Evolutionary conservation across 2,113 vertebrate species (phyloP).

Genomic region (Trogon melanurus): DNA sequence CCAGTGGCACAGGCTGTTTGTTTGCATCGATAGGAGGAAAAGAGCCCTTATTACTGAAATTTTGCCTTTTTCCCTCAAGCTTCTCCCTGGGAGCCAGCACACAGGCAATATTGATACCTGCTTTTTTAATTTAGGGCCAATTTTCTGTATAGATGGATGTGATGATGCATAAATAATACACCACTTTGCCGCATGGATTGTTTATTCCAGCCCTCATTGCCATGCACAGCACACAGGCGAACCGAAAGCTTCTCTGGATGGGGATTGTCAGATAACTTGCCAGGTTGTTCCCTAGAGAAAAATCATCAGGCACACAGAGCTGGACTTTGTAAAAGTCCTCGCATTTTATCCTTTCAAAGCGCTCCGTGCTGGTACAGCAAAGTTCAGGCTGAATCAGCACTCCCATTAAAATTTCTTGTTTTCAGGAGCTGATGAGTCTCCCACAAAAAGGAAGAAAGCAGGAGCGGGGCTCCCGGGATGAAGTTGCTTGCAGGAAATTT

Average conservation of each 20-base stretch:
- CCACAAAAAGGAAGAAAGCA: neutral
- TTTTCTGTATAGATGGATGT: constrained; percentile 25
- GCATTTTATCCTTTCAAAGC: neutral
- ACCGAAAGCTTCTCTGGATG: neutral
- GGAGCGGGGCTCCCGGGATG: neutral
- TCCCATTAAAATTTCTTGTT: neutral
- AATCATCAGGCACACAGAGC: neutral
- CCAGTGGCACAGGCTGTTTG: constrained; percentile 27
- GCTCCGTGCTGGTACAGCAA: neutral
- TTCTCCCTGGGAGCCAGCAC: neutral
- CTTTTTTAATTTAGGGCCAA: constrained; percentile 5
- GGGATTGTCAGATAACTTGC: neutral
- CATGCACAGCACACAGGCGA: neutral
- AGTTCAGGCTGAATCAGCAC: constrained; percentile 3
- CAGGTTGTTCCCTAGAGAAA: constrained; percentile 5
- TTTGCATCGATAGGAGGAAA: constrained; percentile 52
- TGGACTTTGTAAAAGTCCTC: neutral
- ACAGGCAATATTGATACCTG: neutral
- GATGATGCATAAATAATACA: constrained; percentile 10
- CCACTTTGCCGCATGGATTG: neutral
- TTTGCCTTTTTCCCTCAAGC: neutral
- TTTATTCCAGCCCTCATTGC: neutral
- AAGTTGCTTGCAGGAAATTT: accelerated
- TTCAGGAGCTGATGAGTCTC: neutral
- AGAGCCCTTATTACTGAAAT: constrained; percentile 29